These are phyloP conservation scores for Pseudorasbora parva DNA, from an alignment of 2,113 vertebrate genomes.

Conservation along the genomic window DNA sequence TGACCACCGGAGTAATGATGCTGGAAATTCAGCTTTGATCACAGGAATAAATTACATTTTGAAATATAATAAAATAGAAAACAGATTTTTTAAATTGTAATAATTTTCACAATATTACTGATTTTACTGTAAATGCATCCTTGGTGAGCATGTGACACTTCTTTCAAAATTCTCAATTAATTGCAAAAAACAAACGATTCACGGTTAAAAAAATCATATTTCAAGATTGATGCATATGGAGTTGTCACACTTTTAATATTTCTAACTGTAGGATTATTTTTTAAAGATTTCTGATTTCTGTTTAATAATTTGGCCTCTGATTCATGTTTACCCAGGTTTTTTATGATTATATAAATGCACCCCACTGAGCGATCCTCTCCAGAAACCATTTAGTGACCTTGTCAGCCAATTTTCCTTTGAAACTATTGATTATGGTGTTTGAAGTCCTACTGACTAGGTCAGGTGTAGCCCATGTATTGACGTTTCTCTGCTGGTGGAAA, in stretches of 20 bases:
- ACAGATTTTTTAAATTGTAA: background rate
- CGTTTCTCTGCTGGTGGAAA: conserved; percentile 4
- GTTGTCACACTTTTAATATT: background rate
- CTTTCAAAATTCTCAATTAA: background rate
- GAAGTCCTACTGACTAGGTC: conserved; percentile 39
- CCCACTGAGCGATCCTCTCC: background rate
- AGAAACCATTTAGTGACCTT: conserved; percentile 48
- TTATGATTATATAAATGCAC: background rate
- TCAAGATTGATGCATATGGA: background rate
- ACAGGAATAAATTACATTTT: background rate
- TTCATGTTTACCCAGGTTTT: background rate
- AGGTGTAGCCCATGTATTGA: conserved; percentile 32
- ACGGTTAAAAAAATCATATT: background rate
- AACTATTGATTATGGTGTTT: conserved; percentile 37
- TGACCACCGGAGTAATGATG: background rate
- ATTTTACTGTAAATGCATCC: background rate
- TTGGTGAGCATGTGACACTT: background rate
- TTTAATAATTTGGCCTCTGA: background rate
- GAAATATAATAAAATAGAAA: background rate
- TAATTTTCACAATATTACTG: background rate
- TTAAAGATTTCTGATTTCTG: background rate
- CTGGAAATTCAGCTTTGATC: background rate
- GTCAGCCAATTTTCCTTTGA: conserved; percentile 27
- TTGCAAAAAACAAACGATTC: background rate
- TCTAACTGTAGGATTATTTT: background rate